These are phyloP conservation scores for Himantopus leucocephalus DNA, from an alignment of 2,113 vertebrate species.

Conservation along the genomic window DNA sequence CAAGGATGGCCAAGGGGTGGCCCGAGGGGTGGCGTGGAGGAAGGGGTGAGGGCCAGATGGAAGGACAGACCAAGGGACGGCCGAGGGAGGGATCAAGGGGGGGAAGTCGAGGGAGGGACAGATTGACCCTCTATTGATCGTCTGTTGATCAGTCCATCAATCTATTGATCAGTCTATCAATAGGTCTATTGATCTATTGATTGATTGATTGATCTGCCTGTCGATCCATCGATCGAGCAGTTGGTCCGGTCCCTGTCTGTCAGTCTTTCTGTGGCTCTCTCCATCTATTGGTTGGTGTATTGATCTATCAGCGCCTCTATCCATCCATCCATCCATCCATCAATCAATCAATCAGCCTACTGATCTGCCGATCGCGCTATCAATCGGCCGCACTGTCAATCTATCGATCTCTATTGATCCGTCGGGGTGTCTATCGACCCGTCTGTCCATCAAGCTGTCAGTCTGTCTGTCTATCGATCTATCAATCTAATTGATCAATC, in stretches of 20 bases:
- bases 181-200: no score
- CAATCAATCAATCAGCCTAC: fast-evolving
- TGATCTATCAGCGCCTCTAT: fast-evolving
- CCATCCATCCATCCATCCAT: not conserved
- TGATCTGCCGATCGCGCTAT: not conserved
- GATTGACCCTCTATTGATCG: not conserved
- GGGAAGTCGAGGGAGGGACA: fast-evolving
- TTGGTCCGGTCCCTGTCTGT: no score
- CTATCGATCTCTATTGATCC: not conserved
- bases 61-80: no score
- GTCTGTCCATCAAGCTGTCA: no score
- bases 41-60: not conserved
- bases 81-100: not conserved
- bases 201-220: not conserved
- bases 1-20: no score
- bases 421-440: not conserved
- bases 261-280: not conserved
- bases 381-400: not conserved
- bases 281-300: no score
- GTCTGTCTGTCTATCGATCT: no score
- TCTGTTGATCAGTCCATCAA: fast-evolving
- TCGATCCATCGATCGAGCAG: not conserved
- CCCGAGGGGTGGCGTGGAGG: not conserved
- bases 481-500: not conserved
- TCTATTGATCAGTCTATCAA: not conserved